Conservation (phyloP, 1,140 invertebrate genomes). For the Drosophila sturtevanti region DNA sequence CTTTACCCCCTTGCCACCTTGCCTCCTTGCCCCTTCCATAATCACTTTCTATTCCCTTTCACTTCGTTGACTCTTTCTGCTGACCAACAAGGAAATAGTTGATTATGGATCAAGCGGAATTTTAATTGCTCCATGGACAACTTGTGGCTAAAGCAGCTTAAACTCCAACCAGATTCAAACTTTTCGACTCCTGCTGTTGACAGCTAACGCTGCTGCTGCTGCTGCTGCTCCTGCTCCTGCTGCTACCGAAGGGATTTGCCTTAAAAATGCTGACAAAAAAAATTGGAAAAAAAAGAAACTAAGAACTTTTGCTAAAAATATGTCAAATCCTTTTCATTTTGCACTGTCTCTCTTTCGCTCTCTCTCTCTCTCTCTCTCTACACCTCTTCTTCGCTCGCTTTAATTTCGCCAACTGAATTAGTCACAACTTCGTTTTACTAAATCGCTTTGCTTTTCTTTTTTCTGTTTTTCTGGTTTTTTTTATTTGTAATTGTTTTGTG, state of each 20-base stretch:
- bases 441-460: too few species aligned
- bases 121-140: slow-evolving; percentile 8
- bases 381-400: too few species aligned
- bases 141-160: neutral
- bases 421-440: neutral
- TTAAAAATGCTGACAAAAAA: neutral
- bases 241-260: neutral
- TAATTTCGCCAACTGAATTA: neutral
- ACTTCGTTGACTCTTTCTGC: neutral
- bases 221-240: neutral
- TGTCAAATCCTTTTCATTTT: neutral
- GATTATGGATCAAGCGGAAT: slow-evolving; percentile 3
- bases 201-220: neutral
- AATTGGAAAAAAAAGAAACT: neutral
- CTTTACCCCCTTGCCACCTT: neutral
- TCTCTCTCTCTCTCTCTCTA: neutral
- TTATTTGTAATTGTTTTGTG: neutral
- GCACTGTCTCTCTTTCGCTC: neutral
- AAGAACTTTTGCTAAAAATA: neutral
- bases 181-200: slow-evolving; percentile 4
- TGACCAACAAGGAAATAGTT: neutral
- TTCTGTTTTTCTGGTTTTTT: too few species aligned
- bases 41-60: neutral
- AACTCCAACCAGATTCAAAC: neutral
- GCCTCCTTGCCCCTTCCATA: neutral